These are phyloP conservation scores for Neostethus bicornis DNA, from an alignment of 2,797 vertebrate genomes.

Conservation along the genomic window DNA sequence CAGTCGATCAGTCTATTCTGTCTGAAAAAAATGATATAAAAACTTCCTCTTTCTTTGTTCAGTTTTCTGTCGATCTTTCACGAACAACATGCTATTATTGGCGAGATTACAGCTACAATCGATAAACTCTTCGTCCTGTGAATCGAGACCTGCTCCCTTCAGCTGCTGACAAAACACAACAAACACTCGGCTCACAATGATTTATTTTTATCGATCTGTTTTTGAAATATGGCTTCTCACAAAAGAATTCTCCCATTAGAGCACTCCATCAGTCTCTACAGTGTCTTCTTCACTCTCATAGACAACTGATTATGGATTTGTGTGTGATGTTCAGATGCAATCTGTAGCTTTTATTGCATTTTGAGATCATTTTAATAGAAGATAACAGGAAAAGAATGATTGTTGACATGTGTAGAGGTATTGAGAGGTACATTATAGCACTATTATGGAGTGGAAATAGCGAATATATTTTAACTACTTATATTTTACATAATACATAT, in stretches of 20 bases:
- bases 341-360: background rate
- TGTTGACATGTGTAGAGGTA: no score
- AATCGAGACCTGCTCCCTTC: slow-evolving; percentile 11
- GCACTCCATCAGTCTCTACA: background rate
- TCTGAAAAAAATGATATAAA: no score
- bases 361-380: background rate
- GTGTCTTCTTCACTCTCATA: background rate
- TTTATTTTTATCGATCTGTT: slow-evolving; percentile 26
- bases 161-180: slow-evolving; percentile 7
- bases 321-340: background rate
- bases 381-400: background rate
- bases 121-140: slow-evolving; percentile 6
- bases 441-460: no score
- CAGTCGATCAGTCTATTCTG: no score
- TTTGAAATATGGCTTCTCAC: slow-evolving; percentile 6
- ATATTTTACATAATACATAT: no score
- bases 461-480: no score
- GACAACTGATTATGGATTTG: background rate
- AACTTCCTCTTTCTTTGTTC: slow-evolving; percentile 12
- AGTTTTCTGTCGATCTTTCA: background rate
- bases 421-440: no score
- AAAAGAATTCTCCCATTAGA: background rate
- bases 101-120: slow-evolving; percentile 10
- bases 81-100: slow-evolving; percentile 14
- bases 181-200: background rate